These are phyloP conservation scores for Pelosia muscerda DNA, from an alignment of 2,888 invertebrate genomes.

Conservation along the genomic window DNA sequence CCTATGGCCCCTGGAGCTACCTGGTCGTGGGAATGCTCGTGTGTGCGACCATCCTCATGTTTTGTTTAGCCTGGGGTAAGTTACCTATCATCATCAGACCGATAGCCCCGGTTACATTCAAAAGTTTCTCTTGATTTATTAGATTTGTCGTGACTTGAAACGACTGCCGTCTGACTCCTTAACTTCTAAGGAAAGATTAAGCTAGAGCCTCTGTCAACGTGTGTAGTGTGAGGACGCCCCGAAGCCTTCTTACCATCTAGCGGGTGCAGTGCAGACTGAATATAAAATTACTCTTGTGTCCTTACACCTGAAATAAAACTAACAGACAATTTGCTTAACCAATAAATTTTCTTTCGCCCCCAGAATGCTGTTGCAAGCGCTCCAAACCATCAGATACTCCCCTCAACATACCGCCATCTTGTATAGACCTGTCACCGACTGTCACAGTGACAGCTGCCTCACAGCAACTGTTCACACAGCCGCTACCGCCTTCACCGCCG, in stretches of 20 bases:
- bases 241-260: no score
- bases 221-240: no score
- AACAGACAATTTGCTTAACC: background rate
- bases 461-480: conserved; percentile 73
- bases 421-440: conserved; percentile 80
- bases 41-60: conserved; percentile 90
- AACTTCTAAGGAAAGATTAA: no score
- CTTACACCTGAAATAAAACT: background rate
- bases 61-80: conserved; percentile 90
- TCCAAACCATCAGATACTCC: conserved; percentile 82
- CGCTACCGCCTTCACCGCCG: conserved; percentile 82
- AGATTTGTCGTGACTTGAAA: background rate
- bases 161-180: no score
- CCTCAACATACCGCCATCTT: conserved; percentile 79
- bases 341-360: background rate
- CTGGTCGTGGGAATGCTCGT: conserved; percentile 90
- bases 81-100: background rate
- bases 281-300: no score
- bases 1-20: conserved; percentile 92
- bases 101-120: background rate
- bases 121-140: background rate
- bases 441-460: conserved; percentile 77
- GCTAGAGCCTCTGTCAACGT: no score
- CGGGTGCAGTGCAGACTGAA: no score
- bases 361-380: conserved; percentile 84